These are phyloP conservation scores for Polyergus mexicanus DNA, from an alignment of 1,140 invertebrate species.

Conservation along the genomic window DNA sequence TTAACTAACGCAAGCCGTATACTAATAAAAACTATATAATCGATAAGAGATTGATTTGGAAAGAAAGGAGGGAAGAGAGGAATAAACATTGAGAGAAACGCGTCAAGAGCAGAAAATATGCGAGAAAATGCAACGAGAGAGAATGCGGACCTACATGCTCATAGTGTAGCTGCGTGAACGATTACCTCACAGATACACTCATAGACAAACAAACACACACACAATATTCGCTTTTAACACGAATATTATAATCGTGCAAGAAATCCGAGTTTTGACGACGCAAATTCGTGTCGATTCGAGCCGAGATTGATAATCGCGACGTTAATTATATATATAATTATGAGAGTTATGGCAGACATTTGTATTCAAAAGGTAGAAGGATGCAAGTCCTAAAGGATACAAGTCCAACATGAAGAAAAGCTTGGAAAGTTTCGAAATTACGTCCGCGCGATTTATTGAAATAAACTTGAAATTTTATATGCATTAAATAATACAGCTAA, in stretches of 20 bases:
- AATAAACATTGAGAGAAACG: not conserved
- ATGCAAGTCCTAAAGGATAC: not conserved
- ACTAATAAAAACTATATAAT: slow-evolving; percentile 34
- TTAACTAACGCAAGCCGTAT: slow-evolving; percentile 38
- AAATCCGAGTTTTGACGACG: slow-evolving; percentile 5
- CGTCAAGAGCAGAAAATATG: not conserved
- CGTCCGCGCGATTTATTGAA: not conserved
- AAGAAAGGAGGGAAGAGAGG: no score
- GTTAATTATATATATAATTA: slow-evolving; percentile 41
- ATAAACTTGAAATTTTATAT: no score
- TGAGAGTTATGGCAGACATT: slow-evolving; percentile 16
- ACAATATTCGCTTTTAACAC: not conserved
- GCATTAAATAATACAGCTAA: no score
- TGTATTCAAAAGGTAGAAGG: slow-evolving; percentile 33
- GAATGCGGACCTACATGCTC: slow-evolving; percentile 43
- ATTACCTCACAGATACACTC: slow-evolving; percentile 54
- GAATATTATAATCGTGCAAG: slow-evolving; percentile 30
- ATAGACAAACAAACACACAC: not conserved
- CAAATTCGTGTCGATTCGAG: slow-evolving; percentile 6
- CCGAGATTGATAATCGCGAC: slow-evolving; percentile 10
- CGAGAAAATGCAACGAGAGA: slow-evolving; percentile 20
- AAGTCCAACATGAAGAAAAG: not conserved
- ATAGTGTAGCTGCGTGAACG: slow-evolving; percentile 49
- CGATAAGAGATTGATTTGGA: slow-evolving; percentile 17
- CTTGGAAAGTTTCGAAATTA: not conserved